These are phyloP conservation scores for Therioaphis trifolii DNA, from an alignment of 2,888 invertebrate species.

Conservation along the genomic window DNA sequence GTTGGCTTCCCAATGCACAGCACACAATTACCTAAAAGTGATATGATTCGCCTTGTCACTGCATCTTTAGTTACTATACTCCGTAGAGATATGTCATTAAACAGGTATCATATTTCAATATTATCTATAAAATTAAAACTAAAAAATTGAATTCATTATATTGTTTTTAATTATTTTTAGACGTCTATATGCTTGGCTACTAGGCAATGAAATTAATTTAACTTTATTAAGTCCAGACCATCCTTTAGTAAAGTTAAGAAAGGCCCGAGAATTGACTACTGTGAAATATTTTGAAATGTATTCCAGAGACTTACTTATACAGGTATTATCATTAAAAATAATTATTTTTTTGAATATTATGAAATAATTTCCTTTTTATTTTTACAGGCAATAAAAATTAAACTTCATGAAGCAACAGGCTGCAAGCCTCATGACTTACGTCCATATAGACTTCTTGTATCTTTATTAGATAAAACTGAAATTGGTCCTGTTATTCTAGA, in stretches of 20 bases:
- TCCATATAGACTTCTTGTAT: conserved; percentile 83
- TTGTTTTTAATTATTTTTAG: conserved; percentile 68
- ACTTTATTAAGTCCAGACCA: conserved; percentile 69
- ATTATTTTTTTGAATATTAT: background rate
- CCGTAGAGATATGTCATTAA: conserved; percentile 89
- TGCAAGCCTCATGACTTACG: conserved; percentile 76
- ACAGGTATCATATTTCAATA: conserved; percentile 72
- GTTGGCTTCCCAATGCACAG: conserved; percentile 88
- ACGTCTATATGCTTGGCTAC: conserved; percentile 85
- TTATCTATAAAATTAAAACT: background rate
- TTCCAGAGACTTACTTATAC: conserved; percentile 76
- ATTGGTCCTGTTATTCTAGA: conserved; percentile 84
- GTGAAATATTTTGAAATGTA: conserved; percentile 76
- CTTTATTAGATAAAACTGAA: conserved; percentile 87
- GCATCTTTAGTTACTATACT: conserved; percentile 81
- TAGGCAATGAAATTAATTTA: conserved; percentile 78
- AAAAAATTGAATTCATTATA: background rate
- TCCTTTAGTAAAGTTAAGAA: conserved; percentile 66
- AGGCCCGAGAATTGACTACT: conserved; percentile 66
- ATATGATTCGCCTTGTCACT: conserved; percentile 79
- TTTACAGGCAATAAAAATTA: conserved; percentile 73
- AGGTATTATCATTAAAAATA: conserved; percentile 65
- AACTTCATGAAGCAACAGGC: conserved; percentile 72
- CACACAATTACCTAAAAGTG: conserved; percentile 76
- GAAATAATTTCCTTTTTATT: background rate